Evolutionary conservation across 2,113 vertebrate genomes (phyloP).

Genomic region (Perca fluviatilis): DNA sequence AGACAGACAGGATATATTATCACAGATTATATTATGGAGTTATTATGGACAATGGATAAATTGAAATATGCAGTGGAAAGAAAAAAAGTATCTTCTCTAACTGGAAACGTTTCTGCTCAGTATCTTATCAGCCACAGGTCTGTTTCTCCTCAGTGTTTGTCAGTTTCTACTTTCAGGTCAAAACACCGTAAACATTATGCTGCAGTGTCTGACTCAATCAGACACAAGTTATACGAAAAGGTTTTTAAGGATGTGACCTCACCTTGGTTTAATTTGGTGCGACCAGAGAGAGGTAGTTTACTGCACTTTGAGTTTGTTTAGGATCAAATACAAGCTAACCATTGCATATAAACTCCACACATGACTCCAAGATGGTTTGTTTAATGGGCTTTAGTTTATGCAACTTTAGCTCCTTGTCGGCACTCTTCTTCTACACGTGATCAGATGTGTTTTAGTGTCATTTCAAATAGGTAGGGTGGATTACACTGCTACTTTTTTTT

Average conservation of each 20-base stretch:
- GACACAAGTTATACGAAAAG: neutral
- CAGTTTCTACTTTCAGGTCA: constrained; percentile 14
- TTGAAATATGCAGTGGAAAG: constrained; percentile 3
- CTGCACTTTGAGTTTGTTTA: constrained; percentile 4
- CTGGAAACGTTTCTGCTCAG: constrained; percentile 29
- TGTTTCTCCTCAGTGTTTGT: constrained; percentile 44
- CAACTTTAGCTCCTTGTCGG: neutral
- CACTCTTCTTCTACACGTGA: neutral
- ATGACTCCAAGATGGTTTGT: neutral
- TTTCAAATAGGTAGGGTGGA: too few relatives aligned
- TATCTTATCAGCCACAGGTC: constrained; percentile 33
- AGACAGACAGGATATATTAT: constrained; percentile 14
- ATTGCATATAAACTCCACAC: constrained; percentile 18
- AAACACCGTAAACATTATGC: constrained; percentile 27
- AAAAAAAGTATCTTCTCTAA: neutral
- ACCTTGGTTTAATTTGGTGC: constrained; percentile 10
- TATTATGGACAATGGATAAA: neutral
- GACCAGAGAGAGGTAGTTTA: constrained; percentile 12
- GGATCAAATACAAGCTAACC: constrained; percentile 19
- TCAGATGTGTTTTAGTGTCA: neutral
- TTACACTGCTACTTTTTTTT: neutral
- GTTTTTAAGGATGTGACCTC: constrained; percentile 17
- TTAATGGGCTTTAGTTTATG: neutral
- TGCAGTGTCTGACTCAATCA: neutral
- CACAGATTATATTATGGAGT: neutral